phyloP scores from a whole-genome alignment of 2,797 vertebrate genomes.

The Myotis findleyi region DNA sequence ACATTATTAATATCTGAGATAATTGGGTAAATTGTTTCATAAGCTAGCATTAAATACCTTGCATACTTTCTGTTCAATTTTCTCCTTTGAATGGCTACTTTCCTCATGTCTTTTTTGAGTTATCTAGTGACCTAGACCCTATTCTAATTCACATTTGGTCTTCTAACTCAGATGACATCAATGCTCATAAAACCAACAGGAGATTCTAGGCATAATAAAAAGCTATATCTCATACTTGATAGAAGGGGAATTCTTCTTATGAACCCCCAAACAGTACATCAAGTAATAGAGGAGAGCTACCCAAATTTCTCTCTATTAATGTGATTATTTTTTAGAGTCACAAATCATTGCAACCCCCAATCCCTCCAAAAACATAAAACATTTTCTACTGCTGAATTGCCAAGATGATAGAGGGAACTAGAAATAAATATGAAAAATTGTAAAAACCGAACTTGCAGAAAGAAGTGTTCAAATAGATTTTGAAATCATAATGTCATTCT shows the following conservation, averaged over 20 bases:
- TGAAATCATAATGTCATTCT: slow-evolving; percentile 22
- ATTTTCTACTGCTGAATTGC: background rate
- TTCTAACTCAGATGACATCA: background rate
- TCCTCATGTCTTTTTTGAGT: background rate
- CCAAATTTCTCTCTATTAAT: background rate
- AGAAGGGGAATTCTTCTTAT: background rate
- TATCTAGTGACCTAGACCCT: background rate
- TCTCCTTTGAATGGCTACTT: background rate
- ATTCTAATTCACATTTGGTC: background rate
- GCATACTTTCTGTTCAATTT: background rate
- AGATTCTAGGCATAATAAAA: background rate
- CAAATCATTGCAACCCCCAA: background rate
- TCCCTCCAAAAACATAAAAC: background rate
- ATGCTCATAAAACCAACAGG: background rate
- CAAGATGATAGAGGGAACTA: background rate
- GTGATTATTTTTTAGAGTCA: background rate
- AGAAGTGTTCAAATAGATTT: slow-evolving; percentile 12
- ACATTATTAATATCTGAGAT: background rate
- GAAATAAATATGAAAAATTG: background rate
- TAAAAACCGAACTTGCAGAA: background rate
- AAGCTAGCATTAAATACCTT: background rate
- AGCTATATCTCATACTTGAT: background rate
- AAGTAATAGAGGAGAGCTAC: background rate
- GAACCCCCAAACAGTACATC: background rate
- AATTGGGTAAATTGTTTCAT: background rate